These are phyloP conservation scores for Halichondria panicea DNA, from an alignment of 37 sponge, comb jelly and placozoan genomes.

Conservation along the genomic window DNA sequence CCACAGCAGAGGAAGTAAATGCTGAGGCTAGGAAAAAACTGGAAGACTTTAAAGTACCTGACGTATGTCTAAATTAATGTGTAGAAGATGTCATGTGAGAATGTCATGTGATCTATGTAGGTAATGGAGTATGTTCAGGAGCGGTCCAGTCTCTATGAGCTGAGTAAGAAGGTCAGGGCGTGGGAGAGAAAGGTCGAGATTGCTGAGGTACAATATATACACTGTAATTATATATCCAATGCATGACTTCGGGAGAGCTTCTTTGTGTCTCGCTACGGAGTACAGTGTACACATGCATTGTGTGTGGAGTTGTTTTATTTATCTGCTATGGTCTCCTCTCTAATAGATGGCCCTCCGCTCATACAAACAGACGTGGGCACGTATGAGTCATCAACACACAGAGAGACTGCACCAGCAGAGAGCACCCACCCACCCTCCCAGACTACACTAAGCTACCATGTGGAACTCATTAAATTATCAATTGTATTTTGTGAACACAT, in stretches of 20 bases:
- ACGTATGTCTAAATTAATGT: constrained; percentile 54
- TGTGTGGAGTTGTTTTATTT: neutral
- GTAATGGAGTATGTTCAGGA: constrained; percentile 96
- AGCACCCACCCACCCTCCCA: neutral
- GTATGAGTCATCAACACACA: too few species aligned
- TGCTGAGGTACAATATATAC: constrained; percentile 68
- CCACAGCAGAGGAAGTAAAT: constrained; percentile 80
- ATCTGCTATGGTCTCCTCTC: too few species aligned
- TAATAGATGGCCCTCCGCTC: constrained; percentile 28
- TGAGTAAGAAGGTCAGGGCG: constrained; percentile 71
- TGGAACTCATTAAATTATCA: neutral
- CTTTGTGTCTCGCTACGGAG: too few species aligned
- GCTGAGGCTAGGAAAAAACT: constrained; percentile 64
- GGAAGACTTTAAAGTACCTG: constrained; percentile 92
- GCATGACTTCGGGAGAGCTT: too few species aligned
- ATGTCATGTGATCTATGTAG: constrained; percentile 16
- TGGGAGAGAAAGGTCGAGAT: constrained; percentile 99
- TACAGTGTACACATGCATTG: neutral
- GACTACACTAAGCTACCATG: neutral
- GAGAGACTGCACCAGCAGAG: constrained; percentile 9
- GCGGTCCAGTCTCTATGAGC: constrained; percentile 82
- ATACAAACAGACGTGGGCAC: constrained; percentile 26
- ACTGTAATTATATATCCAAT: neutral
- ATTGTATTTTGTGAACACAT: neutral
- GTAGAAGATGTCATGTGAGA: neutral